These are phyloP conservation scores for Troilus luridus DNA, from an alignment of 2,888 invertebrate species.

Conservation along the genomic window DNA sequence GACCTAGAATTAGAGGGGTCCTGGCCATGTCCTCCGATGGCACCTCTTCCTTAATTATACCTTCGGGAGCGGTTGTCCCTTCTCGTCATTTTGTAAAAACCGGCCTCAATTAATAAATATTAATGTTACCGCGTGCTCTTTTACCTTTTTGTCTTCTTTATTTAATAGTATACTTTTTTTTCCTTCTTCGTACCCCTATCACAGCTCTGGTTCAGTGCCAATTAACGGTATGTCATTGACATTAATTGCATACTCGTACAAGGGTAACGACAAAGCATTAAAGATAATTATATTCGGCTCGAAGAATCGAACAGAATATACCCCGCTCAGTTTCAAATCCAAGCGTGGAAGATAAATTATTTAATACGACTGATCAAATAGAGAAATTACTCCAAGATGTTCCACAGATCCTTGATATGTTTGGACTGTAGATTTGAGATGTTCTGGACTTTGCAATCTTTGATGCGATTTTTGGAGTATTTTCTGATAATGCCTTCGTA, in stretches of 20 bases:
- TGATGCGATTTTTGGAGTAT: too few relatives aligned
- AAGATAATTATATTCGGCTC: too few relatives aligned
- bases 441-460: too few relatives aligned
- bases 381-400: too few relatives aligned
- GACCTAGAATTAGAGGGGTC: slow-evolving; percentile 23
- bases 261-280: background rate
- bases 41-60: slow-evolving; percentile 33
- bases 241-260: background rate
- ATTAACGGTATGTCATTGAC: background rate
- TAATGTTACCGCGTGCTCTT: background rate
- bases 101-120: slow-evolving; percentile 46
- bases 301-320: too few relatives aligned
- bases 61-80: background rate
- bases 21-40: background rate
- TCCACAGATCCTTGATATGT: too few relatives aligned
- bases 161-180: background rate
- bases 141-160: background rate
- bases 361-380: too few relatives aligned
- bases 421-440: too few relatives aligned
- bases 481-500: too few relatives aligned
- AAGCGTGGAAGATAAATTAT: too few relatives aligned
- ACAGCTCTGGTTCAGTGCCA: background rate
- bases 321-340: too few relatives aligned
- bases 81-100: background rate
- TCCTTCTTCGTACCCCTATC: background rate